Evolutionary conservation across 2,113 vertebrate genomes (phyloP), one percentile per base, ranked within the genome.

Genomic region (Channa argus): DNA sequence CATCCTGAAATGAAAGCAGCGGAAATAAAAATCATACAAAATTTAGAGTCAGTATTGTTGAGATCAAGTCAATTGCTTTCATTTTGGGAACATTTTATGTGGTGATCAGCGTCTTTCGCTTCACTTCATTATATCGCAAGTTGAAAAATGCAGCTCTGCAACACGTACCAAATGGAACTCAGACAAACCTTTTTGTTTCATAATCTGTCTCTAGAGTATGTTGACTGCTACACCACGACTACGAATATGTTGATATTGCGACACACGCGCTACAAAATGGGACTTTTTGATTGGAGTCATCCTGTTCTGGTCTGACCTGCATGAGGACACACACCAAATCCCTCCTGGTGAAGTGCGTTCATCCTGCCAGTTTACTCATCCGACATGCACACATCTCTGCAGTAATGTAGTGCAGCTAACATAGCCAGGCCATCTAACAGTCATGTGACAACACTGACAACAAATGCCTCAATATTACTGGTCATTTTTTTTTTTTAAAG

Each of bases 401-500:
- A 33, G 38, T 59, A 47, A 64, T 62, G 55, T 3, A 24, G 13
- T 11, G 14, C 51, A 56, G 33, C 15, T 10, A 24, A 69, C 55
- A 50, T 2, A 51, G 34, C 55, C 63, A 41, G 15, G 11, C 60
- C 41, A 33, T 63, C 45, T 58, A 62, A 8, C 33, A 6, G 12
- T 53, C 37, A 39, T 60, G 46, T 2, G 10, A 55, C 44, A 54
- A 49, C 63, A 1, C 15, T 6, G 13, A 34, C 1, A 50, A 15
- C n/a, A 34, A 73, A 5, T 45, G 58, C 14, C 56, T 82, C 51
- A 44, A 44, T 71, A 60, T 63, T 60, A 46, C 24, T 15, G 37
- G n/a, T 52, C 53, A 76, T n/a, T n/a, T 66, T 70, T 0, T 72
- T 83, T 79, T 79, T 68, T 67, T 50, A 14, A 38, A 43, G 24